These are phyloP conservation scores for Peromyscus californicus DNA, from an alignment of 2,113 vertebrate species.

Conservation along the genomic window DNA sequence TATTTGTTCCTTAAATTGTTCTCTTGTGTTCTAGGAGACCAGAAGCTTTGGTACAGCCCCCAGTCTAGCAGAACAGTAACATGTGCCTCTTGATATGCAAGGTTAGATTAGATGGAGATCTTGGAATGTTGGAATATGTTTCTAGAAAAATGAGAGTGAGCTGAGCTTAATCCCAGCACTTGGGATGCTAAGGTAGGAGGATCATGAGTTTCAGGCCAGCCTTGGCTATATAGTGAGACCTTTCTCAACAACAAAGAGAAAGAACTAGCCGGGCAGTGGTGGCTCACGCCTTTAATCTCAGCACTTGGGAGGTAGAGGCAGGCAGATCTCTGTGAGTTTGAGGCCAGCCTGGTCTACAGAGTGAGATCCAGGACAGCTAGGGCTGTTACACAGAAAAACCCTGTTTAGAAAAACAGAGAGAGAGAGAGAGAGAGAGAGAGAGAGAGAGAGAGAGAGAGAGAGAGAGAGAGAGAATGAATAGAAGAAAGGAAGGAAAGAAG, in stretches of 20 bases:
- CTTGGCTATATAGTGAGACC: background rate
- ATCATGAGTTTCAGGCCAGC: background rate
- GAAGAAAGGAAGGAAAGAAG: too few species aligned
- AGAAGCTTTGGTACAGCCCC: background rate
- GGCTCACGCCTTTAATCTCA: background rate
- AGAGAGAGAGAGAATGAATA: background rate
- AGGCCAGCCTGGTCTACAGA: background rate
- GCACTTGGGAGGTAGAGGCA: background rate
- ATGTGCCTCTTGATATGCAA: background rate
- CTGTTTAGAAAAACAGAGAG: background rate
- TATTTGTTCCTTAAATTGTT: slow-evolving; percentile 21
- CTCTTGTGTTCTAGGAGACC: background rate
- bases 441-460: background rate
- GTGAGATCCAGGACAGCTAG: background rate
- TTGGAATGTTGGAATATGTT: slow-evolving; percentile 9
- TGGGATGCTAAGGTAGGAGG: background rate
- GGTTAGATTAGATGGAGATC: background rate
- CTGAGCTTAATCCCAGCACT: background rate
- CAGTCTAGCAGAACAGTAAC: slow-evolving; percentile 9
- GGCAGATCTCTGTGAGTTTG: background rate
- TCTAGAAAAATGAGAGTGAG: background rate
- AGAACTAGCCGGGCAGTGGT: background rate
- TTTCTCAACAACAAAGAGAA: background rate
- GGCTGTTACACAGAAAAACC: background rate
- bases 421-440: background rate